Base-by-base conservation (phyloP, 2,888 invertebrate genomes). In the Agelastica alni region DNA sequence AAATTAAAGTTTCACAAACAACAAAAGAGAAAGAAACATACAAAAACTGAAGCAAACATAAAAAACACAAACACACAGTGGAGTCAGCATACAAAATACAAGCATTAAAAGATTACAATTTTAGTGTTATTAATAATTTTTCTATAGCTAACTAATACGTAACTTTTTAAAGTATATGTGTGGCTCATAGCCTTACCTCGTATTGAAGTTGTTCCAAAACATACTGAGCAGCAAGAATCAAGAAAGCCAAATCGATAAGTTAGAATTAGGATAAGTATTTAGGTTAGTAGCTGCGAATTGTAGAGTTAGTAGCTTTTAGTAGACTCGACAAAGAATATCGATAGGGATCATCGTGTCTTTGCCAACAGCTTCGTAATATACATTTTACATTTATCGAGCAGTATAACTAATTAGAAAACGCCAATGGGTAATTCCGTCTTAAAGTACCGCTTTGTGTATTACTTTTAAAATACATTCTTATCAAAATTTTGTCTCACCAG, bases 131-230 rank as follows among this genome's bases (percentile, higher is more conserved):
- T 32, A 44, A 42, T 18, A 17, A 51, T 32, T 36, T 18, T 34
- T 32, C 48, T 53, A 58, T 16, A 51, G 58, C 62, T 64, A 64
- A 46, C 48, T 51, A 34, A 53, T 47, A 59, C 51, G 46, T 57
- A 55, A 48, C 28, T 42, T 42, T 52, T 53, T 22, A 44, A 56
- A 45, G 58, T 52, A 48, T 47, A 31, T 51, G 42, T 39, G 32
- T 51, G 53, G 52, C 56, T 26, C 53, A 53, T 54, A 74, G 78
- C 85, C 93, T 94, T 94, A 95, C 95, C 95, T 94, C 86, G 93
- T 90, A 81, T 94, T 94, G 91, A 95, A 94, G 91, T 94, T 92
- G 87, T 93, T 94, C 95, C 94, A 94, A 89, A 94, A 94, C 85
- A 93, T 90, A 92, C 94, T 95, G 91, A 83, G 88, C 88, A 88